Evolutionary conservation across 2,888 invertebrate genomes (phyloP).

Genomic region (Machimus rusticus): DNA sequence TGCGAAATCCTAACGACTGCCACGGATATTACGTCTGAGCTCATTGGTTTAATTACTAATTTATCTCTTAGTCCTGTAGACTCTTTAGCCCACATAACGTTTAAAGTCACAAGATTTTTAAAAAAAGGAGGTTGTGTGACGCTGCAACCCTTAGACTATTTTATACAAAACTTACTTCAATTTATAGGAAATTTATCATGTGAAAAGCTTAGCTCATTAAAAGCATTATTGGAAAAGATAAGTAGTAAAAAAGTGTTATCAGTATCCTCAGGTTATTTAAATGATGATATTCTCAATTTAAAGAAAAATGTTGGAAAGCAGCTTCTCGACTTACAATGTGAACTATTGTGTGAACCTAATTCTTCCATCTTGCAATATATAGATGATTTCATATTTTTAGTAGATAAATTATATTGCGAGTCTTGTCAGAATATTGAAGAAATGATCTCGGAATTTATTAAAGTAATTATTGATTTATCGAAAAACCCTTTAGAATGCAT

Average conservation of each 20-base stretch:
- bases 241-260: not conserved
- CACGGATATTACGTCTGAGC: not conserved
- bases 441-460: not conserved
- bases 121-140: not conserved
- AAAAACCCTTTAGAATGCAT: not conserved
- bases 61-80: not conserved
- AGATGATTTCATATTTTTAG: not conserved
- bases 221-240: not conserved
- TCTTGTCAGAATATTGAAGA: not conserved
- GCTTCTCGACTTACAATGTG: not conserved
- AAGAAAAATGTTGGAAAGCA: not conserved
- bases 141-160: not conserved
- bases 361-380: not conserved
- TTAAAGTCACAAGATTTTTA: not conserved
- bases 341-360: not conserved
- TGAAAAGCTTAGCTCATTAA: not conserved
- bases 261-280: not conserved
- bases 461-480: not conserved
- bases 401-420: constrained; percentile 4
- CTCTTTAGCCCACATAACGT: not conserved
- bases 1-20: not conserved
- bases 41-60: not conserved
- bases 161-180: not conserved
- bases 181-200: not conserved
- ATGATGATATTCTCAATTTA: not conserved